Percentiles rank a stretch among this genome's conserved stretches.
These are phyloP conservation scores for Crenuchus spilurus DNA, from an alignment of 2,797 vertebrate species.

Conservation along the genomic window DNA sequence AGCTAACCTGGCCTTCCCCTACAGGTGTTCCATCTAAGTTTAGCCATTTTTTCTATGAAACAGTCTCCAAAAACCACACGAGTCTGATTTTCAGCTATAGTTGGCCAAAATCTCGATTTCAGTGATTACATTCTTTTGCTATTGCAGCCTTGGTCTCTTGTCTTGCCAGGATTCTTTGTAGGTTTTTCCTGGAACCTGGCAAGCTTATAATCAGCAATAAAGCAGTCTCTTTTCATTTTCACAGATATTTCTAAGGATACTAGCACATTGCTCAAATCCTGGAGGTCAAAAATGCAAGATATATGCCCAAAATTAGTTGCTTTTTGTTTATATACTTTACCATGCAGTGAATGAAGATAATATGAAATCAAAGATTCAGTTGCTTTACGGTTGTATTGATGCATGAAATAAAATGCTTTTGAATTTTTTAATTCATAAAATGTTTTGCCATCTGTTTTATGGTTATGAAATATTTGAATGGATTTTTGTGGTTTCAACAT, in stretches of 20 bases:
- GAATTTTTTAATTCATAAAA: not conserved
- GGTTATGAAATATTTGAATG: not conserved
- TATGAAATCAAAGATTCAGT: not conserved
- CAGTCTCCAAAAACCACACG: not conserved
- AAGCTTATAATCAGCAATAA: not conserved
- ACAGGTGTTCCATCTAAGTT: constrained; percentile 48
- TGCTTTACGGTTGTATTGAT: not conserved
- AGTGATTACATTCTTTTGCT: not conserved
- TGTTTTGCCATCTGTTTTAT: not conserved
- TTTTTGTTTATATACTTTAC: no score
- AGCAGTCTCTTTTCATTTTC: not conserved
- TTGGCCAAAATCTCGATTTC: not conserved
- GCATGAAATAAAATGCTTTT: not conserved
- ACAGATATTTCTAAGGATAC: not conserved
- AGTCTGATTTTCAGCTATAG: not conserved
- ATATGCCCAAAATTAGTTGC: no score
- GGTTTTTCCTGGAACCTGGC: not conserved
- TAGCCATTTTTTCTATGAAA: constrained; percentile 12
- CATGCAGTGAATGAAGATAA: not conserved
- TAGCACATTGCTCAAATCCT: no score
- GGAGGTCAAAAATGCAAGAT: no score
- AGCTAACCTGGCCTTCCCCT: constrained; percentile 33
- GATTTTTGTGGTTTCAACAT: not conserved
- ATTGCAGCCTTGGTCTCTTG: not conserved
- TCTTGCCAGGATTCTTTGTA: not conserved